These are phyloP conservation scores for Pseudomyrmex pallidus DNA, from an alignment of 1,140 invertebrate species.

Conservation along the genomic window DNA sequence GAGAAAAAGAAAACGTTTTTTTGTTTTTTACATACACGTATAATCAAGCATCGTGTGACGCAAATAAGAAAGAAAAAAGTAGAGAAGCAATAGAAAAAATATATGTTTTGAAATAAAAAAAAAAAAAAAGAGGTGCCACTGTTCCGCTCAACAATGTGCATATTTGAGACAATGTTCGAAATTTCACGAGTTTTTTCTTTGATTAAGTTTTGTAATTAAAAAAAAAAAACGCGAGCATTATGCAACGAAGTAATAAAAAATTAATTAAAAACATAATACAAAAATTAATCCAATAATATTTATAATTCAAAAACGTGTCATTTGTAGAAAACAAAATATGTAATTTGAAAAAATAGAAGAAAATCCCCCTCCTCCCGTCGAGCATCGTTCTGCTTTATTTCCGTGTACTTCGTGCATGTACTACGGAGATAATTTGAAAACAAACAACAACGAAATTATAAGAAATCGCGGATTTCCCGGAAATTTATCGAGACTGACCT, in stretches of 20 bases:
- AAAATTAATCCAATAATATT: no score
- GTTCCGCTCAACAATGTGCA: not conserved
- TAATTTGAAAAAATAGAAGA: not conserved
- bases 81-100: not conserved
- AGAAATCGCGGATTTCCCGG: constrained; percentile 13
- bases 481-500: not conserved
- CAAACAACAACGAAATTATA: constrained; percentile 2
- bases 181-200: not conserved
- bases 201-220: not conserved
- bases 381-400: not conserved
- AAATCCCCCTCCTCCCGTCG: not conserved
- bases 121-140: not conserved
- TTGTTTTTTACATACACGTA: not conserved
- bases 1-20: not conserved
- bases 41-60: not conserved
- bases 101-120: not conserved
- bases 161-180: not conserved
- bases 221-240: not conserved
- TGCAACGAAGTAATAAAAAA: constrained; percentile 3
- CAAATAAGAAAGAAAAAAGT: not conserved
- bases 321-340: no score
- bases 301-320: no score
- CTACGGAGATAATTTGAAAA: not conserved
- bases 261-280: no score
- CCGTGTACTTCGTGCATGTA: constrained; percentile 5